A percentile compares a stretch with the other conserved stretches of the same genome.
phyloP scores from a whole-genome alignment of 2,888 invertebrate genomes.

The Leucophenga maculata region DNA sequence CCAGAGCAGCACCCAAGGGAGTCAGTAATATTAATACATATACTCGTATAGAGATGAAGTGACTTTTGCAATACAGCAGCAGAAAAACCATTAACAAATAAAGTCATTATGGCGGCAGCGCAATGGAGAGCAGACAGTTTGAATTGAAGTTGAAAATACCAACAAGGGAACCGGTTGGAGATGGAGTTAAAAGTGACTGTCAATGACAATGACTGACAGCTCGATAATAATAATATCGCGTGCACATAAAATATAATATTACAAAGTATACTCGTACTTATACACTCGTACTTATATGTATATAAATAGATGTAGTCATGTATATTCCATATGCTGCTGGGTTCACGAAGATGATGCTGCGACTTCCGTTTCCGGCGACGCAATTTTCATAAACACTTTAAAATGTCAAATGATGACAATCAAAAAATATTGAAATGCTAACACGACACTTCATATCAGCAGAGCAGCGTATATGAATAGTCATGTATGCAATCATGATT shows the following conservation, averaged over 20 bases:
- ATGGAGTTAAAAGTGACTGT: neutral
- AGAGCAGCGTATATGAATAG: too few relatives aligned
- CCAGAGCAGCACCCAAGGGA: conserved; percentile 6
- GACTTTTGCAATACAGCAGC: neutral
- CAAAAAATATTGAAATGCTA: neutral
- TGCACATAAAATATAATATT: too few relatives aligned
- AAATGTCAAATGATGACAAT: conserved; percentile 30
- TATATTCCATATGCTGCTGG: neutral
- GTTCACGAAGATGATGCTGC: neutral
- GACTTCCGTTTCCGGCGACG: conserved; percentile 7
- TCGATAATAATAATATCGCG: neutral
- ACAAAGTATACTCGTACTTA: too few relatives aligned
- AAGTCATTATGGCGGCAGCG: neutral
- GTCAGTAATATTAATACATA: neutral
- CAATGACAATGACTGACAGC: conserved; percentile 4
- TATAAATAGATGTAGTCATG: neutral
- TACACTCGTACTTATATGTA: too few relatives aligned
- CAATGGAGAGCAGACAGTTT: neutral
- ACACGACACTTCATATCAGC: too few relatives aligned
- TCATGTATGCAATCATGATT: too few relatives aligned
- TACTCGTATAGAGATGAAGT: neutral
- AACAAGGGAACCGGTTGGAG: too few relatives aligned
- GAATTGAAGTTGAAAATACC: too few relatives aligned
- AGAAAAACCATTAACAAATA: conserved; percentile 10
- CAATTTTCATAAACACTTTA: conserved; percentile 27